phyloP scores from a whole-genome alignment of 2,888 invertebrate species.

The Pollenia amentaria region DNA sequence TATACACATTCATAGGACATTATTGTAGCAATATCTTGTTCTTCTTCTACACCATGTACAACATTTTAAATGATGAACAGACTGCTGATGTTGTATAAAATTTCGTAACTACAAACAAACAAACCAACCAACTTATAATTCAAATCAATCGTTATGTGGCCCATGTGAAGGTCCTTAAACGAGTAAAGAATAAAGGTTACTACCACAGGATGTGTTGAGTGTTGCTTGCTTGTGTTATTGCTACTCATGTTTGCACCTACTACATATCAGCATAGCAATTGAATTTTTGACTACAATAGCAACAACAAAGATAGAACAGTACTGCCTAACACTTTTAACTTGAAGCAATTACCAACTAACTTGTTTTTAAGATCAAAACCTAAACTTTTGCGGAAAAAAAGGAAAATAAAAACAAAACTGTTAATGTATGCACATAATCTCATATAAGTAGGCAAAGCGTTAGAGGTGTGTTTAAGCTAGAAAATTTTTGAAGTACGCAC shows the following conservation, averaged over 20 bases:
- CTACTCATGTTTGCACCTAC: conserved; percentile 51
- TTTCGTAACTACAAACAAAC: conserved; percentile 38
- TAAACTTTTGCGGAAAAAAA: conserved; percentile 32
- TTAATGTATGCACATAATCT: conserved; percentile 69
- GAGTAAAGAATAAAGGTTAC: conserved; percentile 39
- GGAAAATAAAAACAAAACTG: conserved; percentile 56
- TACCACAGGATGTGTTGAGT: conserved; percentile 37
- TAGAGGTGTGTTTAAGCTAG: conserved; percentile 18
- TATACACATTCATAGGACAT: neutral
- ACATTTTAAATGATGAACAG: conserved; percentile 46
- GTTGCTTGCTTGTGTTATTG: conserved; percentile 22
- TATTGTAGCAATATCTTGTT: conserved; percentile 26
- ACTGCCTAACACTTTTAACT: conserved; percentile 58
- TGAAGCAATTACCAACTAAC: conserved; percentile 67
- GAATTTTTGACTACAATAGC: conserved; percentile 16
- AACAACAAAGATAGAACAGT: conserved; percentile 6
- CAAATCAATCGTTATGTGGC: conserved; percentile 62
- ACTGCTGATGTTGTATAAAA: conserved; percentile 54
- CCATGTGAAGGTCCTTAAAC: conserved; percentile 25
- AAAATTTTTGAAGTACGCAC: conserved; percentile 5
- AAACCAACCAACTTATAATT: conserved; percentile 23
- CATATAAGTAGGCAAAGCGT: conserved; percentile 34
- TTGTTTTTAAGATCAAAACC: conserved; percentile 68
- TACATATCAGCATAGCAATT: conserved; percentile 11
- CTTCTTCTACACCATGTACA: conserved; percentile 19